Conservation (phyloP, 1,140 invertebrate species). For the Dendroctonus ponderosae region DNA sequence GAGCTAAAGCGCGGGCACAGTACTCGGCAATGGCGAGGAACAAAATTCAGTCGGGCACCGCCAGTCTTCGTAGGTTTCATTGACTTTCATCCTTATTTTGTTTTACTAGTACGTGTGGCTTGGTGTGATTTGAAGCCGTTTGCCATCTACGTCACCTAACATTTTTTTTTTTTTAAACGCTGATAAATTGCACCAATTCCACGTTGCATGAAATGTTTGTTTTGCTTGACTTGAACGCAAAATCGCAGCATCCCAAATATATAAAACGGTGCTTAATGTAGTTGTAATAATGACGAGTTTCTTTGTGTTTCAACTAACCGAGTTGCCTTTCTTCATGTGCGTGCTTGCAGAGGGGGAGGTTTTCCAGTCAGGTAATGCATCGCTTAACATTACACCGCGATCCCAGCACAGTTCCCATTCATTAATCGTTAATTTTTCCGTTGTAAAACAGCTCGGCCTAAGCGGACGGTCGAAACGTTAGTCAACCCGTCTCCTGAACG, state of each 20-base stretch:
- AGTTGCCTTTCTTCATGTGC: constrained; percentile 50
- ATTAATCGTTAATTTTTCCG: constrained; percentile 1
- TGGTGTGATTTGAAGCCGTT: no score
- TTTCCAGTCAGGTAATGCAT: constrained; percentile 56
- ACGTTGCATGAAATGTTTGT: no score
- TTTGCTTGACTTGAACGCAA: no score
- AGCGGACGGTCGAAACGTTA: constrained; percentile 55
- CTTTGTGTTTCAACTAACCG: constrained; percentile 3
- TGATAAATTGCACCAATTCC: no score
- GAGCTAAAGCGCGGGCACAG: constrained; percentile 76
- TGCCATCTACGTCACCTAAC: no score
- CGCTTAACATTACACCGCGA: not conserved
- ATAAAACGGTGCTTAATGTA: no score
- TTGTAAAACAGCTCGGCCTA: constrained; percentile 59
- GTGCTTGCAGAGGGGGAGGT: constrained; percentile 56
- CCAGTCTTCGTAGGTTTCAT: constrained; percentile 66
- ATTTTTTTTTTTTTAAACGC: no score
- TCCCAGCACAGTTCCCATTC: not conserved
- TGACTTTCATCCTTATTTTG: not conserved
- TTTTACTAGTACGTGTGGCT: no score
- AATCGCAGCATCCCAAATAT: no score
- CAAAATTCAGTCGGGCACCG: constrained; percentile 67
- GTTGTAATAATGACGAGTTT: no score
- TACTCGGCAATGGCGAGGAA: constrained; percentile 75
- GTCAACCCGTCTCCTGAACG: constrained; percentile 64